Evolutionary conservation across 2,113 vertebrate genomes (phyloP).

Genomic region (Axis porcinus): DNA sequence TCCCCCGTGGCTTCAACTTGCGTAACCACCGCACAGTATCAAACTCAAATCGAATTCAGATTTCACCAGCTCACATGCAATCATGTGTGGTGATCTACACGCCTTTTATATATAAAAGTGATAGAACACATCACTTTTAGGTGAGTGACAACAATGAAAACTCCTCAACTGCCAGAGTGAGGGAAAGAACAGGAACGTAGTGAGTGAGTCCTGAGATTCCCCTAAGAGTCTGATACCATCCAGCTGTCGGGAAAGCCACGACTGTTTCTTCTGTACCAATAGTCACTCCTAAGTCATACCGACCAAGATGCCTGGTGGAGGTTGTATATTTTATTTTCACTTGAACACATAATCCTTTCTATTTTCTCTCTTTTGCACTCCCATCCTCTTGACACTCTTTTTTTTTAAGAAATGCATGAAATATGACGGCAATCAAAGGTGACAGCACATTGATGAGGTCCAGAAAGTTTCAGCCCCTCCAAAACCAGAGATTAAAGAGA

Average conservation of each 20-base stretch:
- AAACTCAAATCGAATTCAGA: background rate
- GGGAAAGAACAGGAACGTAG: rapidly evolving
- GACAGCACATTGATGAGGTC: background rate
- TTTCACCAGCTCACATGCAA: background rate
- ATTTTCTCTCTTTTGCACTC: background rate
- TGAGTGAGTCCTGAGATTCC: background rate
- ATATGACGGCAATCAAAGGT: background rate
- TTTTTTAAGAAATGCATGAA: background rate
- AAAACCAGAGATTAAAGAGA: background rate
- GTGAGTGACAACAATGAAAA: background rate
- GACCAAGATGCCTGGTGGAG: background rate
- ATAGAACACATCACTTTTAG: background rate
- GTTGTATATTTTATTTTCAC: background rate
- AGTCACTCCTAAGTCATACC: background rate
- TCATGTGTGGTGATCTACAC: rapidly evolving
- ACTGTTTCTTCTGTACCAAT: rapidly evolving
- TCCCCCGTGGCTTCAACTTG: rapidly evolving
- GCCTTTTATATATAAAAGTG: background rate
- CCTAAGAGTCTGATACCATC: rapidly evolving
- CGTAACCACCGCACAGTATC: rapidly evolving
- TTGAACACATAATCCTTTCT: background rate
- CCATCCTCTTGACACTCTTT: background rate
- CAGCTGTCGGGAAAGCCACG: background rate
- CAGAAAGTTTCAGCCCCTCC: background rate
- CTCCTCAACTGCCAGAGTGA: background rate